Conservation (phyloP, 2,113 vertebrate genomes). For the Tupaia chinensis region DNA sequence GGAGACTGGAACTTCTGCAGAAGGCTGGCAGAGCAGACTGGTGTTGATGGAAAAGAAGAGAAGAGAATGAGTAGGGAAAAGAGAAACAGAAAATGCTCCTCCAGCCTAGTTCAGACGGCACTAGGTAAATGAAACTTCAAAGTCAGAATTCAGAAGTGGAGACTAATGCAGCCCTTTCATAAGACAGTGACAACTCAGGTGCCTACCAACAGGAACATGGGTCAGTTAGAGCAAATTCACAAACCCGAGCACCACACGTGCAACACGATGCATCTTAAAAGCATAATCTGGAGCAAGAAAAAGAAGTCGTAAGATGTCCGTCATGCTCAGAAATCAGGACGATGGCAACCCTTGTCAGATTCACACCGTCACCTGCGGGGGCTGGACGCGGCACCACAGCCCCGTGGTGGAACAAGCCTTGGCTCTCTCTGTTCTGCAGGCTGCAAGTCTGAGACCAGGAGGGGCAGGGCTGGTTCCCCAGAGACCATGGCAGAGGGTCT, state of each 20-base stretch:
- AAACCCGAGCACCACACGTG: background rate
- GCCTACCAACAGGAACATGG: background rate
- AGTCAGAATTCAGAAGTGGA: background rate
- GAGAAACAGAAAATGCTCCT: background rate
- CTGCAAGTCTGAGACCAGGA: background rate
- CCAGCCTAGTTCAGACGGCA: background rate
- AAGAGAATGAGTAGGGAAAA: background rate
- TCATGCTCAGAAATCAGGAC: background rate
- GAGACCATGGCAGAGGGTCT: no score
- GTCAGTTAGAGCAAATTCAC: background rate
- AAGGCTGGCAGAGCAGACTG: background rate
- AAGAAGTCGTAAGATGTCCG: background rate
- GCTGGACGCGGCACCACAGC: no score
- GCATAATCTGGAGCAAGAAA: background rate
- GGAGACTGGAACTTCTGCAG: background rate
- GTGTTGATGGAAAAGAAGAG: background rate
- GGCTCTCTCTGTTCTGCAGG: background rate
- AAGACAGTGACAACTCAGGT: background rate
- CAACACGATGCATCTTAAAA: background rate
- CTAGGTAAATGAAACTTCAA: background rate
- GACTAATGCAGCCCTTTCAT: background rate
- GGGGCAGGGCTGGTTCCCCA: fast-evolving
- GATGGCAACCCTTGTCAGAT: no score
- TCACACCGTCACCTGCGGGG: no score
- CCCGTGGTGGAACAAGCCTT: no score